A percentile compares a stretch with the other conserved stretches of the same genome.
Conservation (phyloP, 2,113 vertebrate species). For the Phainopepla nitens region DNA sequence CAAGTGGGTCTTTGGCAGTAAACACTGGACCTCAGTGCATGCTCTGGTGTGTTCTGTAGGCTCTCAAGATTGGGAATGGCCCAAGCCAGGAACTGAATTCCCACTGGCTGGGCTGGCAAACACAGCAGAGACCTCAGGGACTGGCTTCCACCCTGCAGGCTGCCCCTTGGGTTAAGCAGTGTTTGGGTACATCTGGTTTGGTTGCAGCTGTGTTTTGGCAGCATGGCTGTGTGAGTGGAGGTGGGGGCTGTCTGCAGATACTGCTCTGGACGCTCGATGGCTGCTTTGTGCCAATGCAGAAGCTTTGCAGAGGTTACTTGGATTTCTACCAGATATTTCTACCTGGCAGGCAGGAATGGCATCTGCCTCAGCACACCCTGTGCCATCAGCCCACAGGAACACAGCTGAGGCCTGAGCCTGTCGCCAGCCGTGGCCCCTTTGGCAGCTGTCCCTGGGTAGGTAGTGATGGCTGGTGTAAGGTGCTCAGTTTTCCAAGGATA, state of each 20-base stretch:
- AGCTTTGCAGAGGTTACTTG: neutral
- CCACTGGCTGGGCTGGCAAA: neutral
- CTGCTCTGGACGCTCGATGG: neutral
- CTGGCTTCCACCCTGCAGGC: rapidly evolving
- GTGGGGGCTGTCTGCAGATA: neutral
- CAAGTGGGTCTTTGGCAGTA: neutral
- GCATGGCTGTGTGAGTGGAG: neutral
- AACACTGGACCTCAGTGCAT: rapidly evolving
- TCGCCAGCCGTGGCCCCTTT: neutral
- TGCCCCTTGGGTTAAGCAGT: neutral
- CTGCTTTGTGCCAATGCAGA: neutral
- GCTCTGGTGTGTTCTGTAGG: neutral
- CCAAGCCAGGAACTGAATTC: neutral
- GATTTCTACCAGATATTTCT: neutral
- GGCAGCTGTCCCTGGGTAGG: neutral
- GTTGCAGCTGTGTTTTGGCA: neutral
- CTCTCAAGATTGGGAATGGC: neutral
- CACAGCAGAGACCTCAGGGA: neutral
- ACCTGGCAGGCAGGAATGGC: neutral
- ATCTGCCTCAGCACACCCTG: neutral
- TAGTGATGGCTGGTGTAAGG: neutral
- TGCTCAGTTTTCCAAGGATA: rapidly evolving
- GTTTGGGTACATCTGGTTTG: neutral
- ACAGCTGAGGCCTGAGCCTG: rapidly evolving
- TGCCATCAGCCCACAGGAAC: rapidly evolving